Evolutionary conservation across 2,888 invertebrate species (phyloP), one percentile per base, ranked within the genome.

Genomic region (Amiota communis): DNA sequence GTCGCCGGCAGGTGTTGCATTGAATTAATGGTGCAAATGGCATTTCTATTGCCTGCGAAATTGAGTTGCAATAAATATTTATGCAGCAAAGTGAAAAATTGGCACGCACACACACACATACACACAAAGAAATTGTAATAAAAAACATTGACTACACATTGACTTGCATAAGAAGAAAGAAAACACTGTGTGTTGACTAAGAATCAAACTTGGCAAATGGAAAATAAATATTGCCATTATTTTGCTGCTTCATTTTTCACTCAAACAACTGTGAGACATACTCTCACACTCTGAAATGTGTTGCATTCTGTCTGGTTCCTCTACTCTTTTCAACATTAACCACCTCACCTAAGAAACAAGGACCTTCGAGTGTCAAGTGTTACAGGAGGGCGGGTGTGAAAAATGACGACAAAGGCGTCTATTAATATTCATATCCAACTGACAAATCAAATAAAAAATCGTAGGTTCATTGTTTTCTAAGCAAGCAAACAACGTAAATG

Each of bases 1-100:
- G 83, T 83, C 85, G 78, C 77, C 77, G 82, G 83, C 82, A 83
- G 82, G 82, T 83, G 82, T 83, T 83, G 82, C 82, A 83, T 78
- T 84, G 82, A 84, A 83, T 84, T 83, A 84, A 83, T 83, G 85
- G 82, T 83, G 85, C 85, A 83, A 83, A 83, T 83, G 82, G 85
- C 83, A 83, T 83, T 83, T 83, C 82, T 83, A 83, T 83, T 83
- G 84, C 84, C 84, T 84, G 82, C 82, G 76, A 83, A 83, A 83
- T 83, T 83, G 82, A 83, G 85, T 84, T 83, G 82, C 82, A 83
- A 83, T 83, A 83, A 83, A 83, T 83, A 83, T 83, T 83, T 83
- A 83, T 83, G 82, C 82, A 84, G 80, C 78, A 83, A 83, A 83
- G 83, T 83, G 85, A 83, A 83, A 83, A 83, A 83, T 83, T 83